Percentiles rank a stretch among this genome's conserved stretches.
Evolutionary conservation across 2,888 invertebrate species (phyloP).

Genomic region (Melanotus villosus): DNA sequence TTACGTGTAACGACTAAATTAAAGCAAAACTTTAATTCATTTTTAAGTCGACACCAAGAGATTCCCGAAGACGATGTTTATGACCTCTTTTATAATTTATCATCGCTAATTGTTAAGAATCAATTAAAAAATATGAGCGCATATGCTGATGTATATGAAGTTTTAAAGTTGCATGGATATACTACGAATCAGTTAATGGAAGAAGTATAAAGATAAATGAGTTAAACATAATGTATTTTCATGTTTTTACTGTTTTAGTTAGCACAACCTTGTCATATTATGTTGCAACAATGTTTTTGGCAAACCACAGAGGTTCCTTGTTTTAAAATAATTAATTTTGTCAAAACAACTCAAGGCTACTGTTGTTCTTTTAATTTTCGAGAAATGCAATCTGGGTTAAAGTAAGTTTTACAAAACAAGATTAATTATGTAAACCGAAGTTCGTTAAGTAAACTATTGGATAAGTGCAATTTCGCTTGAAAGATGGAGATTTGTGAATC

Average conservation of each 20-base stretch:
- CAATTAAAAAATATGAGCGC: neutral
- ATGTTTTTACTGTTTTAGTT: slow-evolving; percentile 37
- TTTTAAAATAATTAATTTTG: slow-evolving; percentile 65
- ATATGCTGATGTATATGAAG: neutral
- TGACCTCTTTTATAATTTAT: slow-evolving; percentile 1
- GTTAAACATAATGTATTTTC: too few relatives aligned
- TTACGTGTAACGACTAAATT: neutral
- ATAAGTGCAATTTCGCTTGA: too few relatives aligned
- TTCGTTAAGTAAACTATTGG: too few relatives aligned
- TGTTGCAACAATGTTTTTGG: slow-evolving; percentile 67
- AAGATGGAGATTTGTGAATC: too few relatives aligned
- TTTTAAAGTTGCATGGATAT: neutral
- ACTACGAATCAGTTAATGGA: neutral
- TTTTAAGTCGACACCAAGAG: neutral
- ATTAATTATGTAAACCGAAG: too few relatives aligned
- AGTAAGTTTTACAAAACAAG: slow-evolving; percentile 13
- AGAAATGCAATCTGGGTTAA: slow-evolving; percentile 25
- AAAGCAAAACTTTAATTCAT: neutral
- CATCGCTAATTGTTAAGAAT: neutral
- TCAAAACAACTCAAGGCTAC: slow-evolving; percentile 70
- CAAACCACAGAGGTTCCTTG: slow-evolving; percentile 68
- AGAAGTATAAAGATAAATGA: neutral
- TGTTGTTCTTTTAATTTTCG: slow-evolving; percentile 74
- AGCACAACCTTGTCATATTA: slow-evolving; percentile 47
- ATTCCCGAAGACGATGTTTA: neutral